These are phyloP conservation scores for Chorisops tibialis DNA, from an alignment of 2,888 invertebrate species.

Conservation along the genomic window DNA sequence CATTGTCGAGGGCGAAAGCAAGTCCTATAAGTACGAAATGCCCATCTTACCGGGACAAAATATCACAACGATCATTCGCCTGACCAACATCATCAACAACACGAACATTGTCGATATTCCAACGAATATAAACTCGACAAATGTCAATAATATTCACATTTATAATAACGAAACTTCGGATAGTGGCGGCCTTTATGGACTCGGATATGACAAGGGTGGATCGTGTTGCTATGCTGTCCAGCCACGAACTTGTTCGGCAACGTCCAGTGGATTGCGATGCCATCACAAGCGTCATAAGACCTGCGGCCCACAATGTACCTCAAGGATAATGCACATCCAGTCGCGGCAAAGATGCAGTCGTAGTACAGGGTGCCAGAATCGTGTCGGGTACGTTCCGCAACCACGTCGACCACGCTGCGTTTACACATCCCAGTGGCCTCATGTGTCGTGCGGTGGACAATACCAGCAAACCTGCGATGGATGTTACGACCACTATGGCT, in stretches of 20 bases:
- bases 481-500: constrained; percentile 35
- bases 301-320: constrained; percentile 45
- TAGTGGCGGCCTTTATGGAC: constrained; percentile 46
- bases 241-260: constrained; percentile 33
- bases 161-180: constrained; percentile 42
- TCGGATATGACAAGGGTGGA: constrained; percentile 45
- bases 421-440: constrained; percentile 32
- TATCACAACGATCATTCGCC: constrained; percentile 33
- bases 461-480: constrained; percentile 30
- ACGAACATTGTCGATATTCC: constrained; percentile 32
- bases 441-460: constrained; percentile 31
- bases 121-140: constrained; percentile 31
- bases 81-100: constrained; percentile 32
- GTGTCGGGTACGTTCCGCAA: constrained; percentile 32
- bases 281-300: constrained; percentile 40
- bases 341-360: constrained; percentile 15
- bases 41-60: constrained; percentile 26
- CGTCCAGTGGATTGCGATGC: constrained; percentile 36
- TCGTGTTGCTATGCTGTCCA: constrained; percentile 45
- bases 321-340: constrained; percentile 42
- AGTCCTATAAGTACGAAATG: constrained; percentile 12
- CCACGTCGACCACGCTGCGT: constrained; percentile 29
- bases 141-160: constrained; percentile 42
- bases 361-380: constrained; percentile 16
- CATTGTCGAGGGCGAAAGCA: constrained; percentile 27